Conservation (phyloP, 2,797 vertebrate species). For the Rhyacichthys aspro region DNA sequence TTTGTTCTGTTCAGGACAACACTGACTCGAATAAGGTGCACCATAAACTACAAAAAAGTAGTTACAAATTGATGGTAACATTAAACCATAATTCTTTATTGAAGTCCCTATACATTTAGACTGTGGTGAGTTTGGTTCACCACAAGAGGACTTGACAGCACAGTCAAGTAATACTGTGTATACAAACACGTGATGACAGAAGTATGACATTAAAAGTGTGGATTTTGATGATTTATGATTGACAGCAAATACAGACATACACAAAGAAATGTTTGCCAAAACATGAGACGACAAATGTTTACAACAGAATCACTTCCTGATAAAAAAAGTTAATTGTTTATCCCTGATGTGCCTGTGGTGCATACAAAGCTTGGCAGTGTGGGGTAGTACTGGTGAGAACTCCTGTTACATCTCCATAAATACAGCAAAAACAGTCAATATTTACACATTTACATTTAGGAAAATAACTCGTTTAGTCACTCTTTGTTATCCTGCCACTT, state of each 20-base stretch:
- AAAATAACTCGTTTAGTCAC: conserved; percentile 69
- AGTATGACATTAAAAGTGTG: conserved; percentile 3
- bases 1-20: too few species aligned
- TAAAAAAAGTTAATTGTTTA: conserved; percentile 3
- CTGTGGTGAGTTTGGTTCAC: conserved; percentile 13
- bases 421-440: conserved; percentile 18
- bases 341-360: conserved; percentile 20
- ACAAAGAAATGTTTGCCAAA: not conserved
- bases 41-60: too few species aligned
- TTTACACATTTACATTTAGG: conserved; percentile 68
- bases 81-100: conserved; percentile 35
- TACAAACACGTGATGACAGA: not conserved
- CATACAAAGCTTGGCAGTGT: not conserved
- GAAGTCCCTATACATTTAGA: conserved; percentile 20
- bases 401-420: conserved; percentile 36
- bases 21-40: too few species aligned
- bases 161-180: not conserved
- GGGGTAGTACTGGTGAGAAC: not conserved
- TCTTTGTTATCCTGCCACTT: conserved; percentile 19
- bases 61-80: too few species aligned
- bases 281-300: not conserved
- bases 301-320: not conserved
- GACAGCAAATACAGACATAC: conserved; percentile 17
- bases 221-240: conserved; percentile 26
- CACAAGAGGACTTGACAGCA: conserved; percentile 20